phyloP scores from a whole-genome alignment of 2,888 invertebrate species.

The Acanthopleura granulata region DNA sequence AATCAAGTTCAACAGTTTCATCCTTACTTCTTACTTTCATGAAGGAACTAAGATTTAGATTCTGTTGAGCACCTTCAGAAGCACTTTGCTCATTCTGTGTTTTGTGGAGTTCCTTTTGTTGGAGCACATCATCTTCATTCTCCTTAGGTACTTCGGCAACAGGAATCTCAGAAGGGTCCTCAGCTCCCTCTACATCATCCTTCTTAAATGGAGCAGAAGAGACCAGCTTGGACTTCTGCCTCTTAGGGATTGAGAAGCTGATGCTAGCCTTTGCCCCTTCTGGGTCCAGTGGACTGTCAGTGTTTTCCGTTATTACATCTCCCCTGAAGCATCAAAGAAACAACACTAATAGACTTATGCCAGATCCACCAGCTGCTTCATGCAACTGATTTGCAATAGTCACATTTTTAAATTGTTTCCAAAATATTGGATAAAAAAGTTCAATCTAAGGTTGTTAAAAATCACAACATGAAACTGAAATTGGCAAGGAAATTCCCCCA shows the following conservation, averaged over 20 bases:
- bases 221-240: background rate
- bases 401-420: too few relatives aligned
- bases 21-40: conserved; percentile 48
- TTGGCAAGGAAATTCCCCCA: too few relatives aligned
- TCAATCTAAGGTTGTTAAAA: too few relatives aligned
- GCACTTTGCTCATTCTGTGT: background rate
- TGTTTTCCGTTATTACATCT: background rate
- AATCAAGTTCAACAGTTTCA: conserved; percentile 55
- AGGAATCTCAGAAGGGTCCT: background rate
- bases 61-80: background rate
- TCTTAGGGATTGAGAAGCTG: conserved; percentile 2
- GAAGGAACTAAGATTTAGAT: conserved; percentile 6
- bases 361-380: too few relatives aligned
- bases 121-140: background rate
- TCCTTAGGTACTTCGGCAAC: background rate
- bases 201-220: background rate
- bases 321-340: background rate
- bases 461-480: too few relatives aligned
- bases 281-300: background rate
- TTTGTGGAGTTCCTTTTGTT: background rate
- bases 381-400: too few relatives aligned
- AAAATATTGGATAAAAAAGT: too few relatives aligned
- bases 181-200: background rate
- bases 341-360: background rate
- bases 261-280: background rate